Evolutionary conservation across 2,113 vertebrate genomes (phyloP).

Genomic region (Pollachius pollachius): DNA sequence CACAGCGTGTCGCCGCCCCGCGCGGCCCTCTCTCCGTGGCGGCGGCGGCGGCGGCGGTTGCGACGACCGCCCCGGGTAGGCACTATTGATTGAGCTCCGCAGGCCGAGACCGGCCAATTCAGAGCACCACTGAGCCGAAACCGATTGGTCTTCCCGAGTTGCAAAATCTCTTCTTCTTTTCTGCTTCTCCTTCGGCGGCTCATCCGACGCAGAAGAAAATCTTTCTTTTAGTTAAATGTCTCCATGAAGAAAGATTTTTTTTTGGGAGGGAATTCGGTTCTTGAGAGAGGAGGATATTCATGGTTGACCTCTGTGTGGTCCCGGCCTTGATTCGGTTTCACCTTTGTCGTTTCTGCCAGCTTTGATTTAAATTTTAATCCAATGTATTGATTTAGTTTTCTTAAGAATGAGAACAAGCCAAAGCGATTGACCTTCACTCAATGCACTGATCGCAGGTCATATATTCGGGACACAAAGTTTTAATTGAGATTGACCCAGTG

Average conservation of each 20-base stretch:
- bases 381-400: too few species aligned
- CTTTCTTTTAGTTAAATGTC: conserved; percentile 58
- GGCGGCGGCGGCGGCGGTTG: conserved; percentile 24
- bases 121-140: conserved; percentile 75
- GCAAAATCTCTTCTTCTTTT: conserved; percentile 56
- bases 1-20: conserved; percentile 33
- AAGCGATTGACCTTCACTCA: too few species aligned
- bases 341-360: neutral
- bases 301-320: conserved; percentile 7
- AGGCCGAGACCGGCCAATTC: conserved; percentile 76
- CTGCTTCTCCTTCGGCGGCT: conserved; percentile 15
- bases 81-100: conserved; percentile 73
- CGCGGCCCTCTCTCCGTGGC: conserved; percentile 30
- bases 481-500: too few species aligned
- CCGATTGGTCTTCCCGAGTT: conserved; percentile 74
- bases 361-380: neutral
- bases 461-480: too few species aligned
- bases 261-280: conserved; percentile 12
- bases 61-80: conserved; percentile 44
- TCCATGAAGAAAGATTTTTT: conserved; percentile 45
- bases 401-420: too few species aligned
- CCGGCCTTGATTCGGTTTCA: neutral
- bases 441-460: too few species aligned
- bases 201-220: conserved; percentile 50
- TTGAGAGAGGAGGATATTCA: conserved; percentile 9